Evolutionary conservation across 1,140 invertebrate genomes (phyloP).

Genomic region (Pogonus chalceus): DNA sequence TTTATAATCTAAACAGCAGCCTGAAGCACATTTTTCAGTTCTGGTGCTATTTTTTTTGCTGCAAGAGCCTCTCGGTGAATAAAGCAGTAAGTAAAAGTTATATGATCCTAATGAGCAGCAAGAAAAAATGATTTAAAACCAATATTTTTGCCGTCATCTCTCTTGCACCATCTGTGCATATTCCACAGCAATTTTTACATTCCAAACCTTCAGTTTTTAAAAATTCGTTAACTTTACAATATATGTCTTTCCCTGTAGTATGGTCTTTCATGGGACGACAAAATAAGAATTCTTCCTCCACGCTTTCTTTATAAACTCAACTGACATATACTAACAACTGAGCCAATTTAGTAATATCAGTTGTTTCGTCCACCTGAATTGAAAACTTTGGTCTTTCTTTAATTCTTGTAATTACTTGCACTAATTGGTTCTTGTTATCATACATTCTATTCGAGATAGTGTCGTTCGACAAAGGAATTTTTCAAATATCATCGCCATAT

Average conservation of each 20-base stretch:
- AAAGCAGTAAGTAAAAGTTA: slow-evolving; percentile 17
- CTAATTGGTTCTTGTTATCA: slow-evolving; percentile 14
- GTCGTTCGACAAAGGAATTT: slow-evolving; percentile 18
- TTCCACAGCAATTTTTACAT: slow-evolving; percentile 24
- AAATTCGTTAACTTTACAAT: slow-evolving; percentile 23
- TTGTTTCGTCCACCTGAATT: slow-evolving; percentile 17
- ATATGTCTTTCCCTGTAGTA: slow-evolving; percentile 19
- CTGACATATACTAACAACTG: slow-evolving; percentile 9
- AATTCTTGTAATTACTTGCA: slow-evolving; percentile 14
- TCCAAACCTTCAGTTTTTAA: slow-evolving; percentile 21
- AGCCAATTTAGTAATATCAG: slow-evolving; percentile 11
- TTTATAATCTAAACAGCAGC: slow-evolving; percentile 20
- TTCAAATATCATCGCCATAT: slow-evolving; percentile 15
- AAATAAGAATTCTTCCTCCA: slow-evolving; percentile 15
- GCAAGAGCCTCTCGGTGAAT: slow-evolving; percentile 20
- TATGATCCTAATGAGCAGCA: slow-evolving; percentile 18
- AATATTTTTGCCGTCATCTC: slow-evolving; percentile 29
- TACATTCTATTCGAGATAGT: slow-evolving; percentile 15
- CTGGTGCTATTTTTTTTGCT: slow-evolving; percentile 19
- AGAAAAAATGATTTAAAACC: slow-evolving; percentile 23
- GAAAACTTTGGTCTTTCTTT: slow-evolving; percentile 13
- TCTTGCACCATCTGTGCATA: slow-evolving; percentile 32
- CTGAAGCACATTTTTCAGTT: slow-evolving; percentile 17
- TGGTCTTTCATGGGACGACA: slow-evolving; percentile 18
- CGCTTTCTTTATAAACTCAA: slow-evolving; percentile 9